Percentiles rank a stretch among this genome's conserved stretches.
Evolutionary conservation across 1,140 invertebrate species (phyloP).

Genomic region (Drosophila serrata): DNA sequence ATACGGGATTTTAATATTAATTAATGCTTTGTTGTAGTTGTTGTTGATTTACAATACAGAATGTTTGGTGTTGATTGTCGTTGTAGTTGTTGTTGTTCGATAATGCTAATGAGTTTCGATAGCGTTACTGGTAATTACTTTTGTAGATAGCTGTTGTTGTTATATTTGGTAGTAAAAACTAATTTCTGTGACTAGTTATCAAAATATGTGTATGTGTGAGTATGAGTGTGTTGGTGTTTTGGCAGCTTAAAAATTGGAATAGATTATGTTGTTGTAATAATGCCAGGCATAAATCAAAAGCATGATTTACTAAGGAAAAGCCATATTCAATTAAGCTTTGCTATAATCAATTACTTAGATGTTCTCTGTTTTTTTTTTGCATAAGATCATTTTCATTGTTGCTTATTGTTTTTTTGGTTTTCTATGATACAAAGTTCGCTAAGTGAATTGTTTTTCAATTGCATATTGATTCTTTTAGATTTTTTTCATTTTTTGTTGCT

Average conservation of each 20-base stretch:
- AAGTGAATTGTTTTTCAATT: slow-evolving; percentile 57
- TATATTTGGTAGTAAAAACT: slow-evolving; percentile 64
- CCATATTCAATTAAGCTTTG: slow-evolving; percentile 74
- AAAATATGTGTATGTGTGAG: slow-evolving; percentile 52
- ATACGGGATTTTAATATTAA: slow-evolving; percentile 50
- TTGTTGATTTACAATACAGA: slow-evolving; percentile 60
- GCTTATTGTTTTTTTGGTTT: slow-evolving; percentile 31
- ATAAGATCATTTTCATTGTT: slow-evolving; percentile 35
- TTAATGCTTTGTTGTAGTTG: slow-evolving; percentile 52
- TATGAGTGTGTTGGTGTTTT: slow-evolving; percentile 29
- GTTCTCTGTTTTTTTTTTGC: slow-evolving; percentile 16
- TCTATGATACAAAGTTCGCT: slow-evolving; percentile 63
- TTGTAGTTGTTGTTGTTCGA: slow-evolving; percentile 33
- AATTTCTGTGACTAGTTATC: slow-evolving; percentile 69
- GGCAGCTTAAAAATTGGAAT: slow-evolving; percentile 61
- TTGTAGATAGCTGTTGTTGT: slow-evolving; percentile 51
- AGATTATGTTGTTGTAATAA: slow-evolving; percentile 62
- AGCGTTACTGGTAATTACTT: slow-evolving; percentile 58
- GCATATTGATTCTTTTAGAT: slow-evolving; percentile 48
- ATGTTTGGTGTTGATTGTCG: slow-evolving; percentile 57
- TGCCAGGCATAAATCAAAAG: slow-evolving; percentile 81
- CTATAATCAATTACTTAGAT: slow-evolving; percentile 50
- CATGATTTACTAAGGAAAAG: slow-evolving; percentile 79
- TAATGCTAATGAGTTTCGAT: slow-evolving; percentile 70
- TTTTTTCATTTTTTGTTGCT: slow-evolving; percentile 25